A percentile compares a stretch with the other conserved stretches of the same genome.
phyloP scores from a whole-genome alignment of 1,140 invertebrate genomes.

The Ruditapes philippinarum region DNA sequence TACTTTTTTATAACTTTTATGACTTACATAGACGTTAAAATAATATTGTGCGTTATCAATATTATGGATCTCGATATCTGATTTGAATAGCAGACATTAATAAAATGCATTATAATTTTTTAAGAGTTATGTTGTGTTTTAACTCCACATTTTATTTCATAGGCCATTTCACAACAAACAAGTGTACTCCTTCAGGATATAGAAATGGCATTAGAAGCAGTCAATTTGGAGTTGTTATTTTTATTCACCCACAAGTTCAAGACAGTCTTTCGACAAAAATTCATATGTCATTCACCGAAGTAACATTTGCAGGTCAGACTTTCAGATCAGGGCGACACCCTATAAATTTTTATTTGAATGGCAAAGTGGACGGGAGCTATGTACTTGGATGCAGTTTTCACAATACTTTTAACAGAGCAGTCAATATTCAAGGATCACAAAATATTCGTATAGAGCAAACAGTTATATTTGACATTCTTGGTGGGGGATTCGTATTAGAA shows the following conservation, averaged over 20 bases:
- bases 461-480: slow-evolving; percentile 81
- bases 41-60: not conserved
- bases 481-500: slow-evolving; percentile 84
- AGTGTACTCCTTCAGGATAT: slow-evolving; percentile 78
- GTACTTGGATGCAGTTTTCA: slow-evolving; percentile 78
- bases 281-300: slow-evolving; percentile 69
- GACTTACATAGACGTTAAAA: not conserved
- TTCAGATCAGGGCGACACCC: slow-evolving; percentile 81
- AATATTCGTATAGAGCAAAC: slow-evolving; percentile 74
- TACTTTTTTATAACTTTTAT: not conserved
- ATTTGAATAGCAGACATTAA: not conserved
- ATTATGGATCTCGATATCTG: not conserved
- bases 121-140: not conserved
- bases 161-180: slow-evolving; percentile 69
- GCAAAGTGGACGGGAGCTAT: slow-evolving; percentile 77
- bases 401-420: slow-evolving; percentile 79
- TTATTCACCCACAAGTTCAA: slow-evolving; percentile 70
- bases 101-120: not conserved
- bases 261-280: slow-evolving; percentile 46
- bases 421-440: slow-evolving; percentile 80
- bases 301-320: slow-evolving; percentile 79
- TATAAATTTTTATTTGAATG: slow-evolving; percentile 80
- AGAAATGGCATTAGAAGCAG: slow-evolving; percentile 78
- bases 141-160: not conserved
- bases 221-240: slow-evolving; percentile 78